These are phyloP conservation scores for Rhagologus leucostigma DNA, from an alignment of 2,113 vertebrate genomes.

Conservation along the genomic window DNA sequence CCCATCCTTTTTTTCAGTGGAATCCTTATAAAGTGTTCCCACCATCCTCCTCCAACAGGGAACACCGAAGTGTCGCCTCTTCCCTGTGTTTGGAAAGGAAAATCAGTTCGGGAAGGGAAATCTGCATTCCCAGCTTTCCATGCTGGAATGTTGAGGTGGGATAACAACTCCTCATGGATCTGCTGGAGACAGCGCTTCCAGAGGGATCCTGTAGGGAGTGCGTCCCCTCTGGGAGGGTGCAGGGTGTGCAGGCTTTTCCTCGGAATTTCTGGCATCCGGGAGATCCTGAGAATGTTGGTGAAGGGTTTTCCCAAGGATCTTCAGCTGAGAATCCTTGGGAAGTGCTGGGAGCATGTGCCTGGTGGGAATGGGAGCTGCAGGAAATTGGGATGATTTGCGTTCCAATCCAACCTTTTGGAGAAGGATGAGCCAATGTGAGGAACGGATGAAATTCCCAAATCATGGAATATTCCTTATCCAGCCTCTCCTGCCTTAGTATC, in stretches of 20 bases:
- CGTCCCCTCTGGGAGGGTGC: no score
- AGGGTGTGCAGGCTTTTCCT: background rate
- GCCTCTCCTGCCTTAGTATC: background rate
- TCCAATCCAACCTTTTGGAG: background rate
- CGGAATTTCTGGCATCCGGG: background rate
- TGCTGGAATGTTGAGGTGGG: background rate
- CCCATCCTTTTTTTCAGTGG: background rate
- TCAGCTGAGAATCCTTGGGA: background rate
- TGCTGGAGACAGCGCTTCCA: background rate
- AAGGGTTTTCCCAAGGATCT: background rate
- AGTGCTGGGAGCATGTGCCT: background rate
- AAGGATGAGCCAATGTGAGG: background rate
- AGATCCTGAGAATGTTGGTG: no score
- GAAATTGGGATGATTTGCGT: background rate
- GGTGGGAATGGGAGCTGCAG: background rate
- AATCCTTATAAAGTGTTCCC: background rate
- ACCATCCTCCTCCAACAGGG: background rate
- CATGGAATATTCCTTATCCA: background rate
- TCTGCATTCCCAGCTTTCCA: background rate
- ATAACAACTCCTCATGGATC: no score
- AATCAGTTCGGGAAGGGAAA: no score
- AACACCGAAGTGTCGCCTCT: background rate
- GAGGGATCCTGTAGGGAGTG: background rate
- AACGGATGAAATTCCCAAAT: background rate
- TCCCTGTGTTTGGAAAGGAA: no score